Evolutionary conservation across 2,113 vertebrate genomes (phyloP), one percentile per base, ranked within the genome.

Genomic region (Sinocyclocheilus anophthalmus): DNA sequence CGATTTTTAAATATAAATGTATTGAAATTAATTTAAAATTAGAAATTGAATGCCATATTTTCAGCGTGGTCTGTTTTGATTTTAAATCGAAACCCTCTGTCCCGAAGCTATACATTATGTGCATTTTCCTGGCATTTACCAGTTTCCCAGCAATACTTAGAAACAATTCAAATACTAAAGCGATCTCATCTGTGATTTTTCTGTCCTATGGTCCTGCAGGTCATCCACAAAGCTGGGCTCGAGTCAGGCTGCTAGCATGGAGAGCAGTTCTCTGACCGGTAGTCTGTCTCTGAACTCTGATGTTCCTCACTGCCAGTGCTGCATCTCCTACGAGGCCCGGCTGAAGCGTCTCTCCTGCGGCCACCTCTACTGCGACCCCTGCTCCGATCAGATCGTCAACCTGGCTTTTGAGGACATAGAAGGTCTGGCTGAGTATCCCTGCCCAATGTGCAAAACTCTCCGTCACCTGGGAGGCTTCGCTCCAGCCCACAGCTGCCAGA

Each of bases 391-490:
- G 86, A 95, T 95, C 24, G 95, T 96, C 91, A 95, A 95, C 94
- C 88, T 94, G 90, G 95, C 95, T 84, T 95, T 95, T 33, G 92
- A 94, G 73, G 94, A 95, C 91, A 95, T 95, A 22, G 95, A 95
- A 91, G 95, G 95, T 5, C 92, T 96, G 69, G 92, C 92, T 0
- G 93, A 95, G 84, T 95, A 94, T 90, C 94, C 94, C 75, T 95
- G 95, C 82, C 95, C 95, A 87, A 89, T 94, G 89, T 95, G 95
- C 91, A 95, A 92, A 91, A 94, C 95, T 89, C 88, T 94, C 37
- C 90, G 88, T 2, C 94, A 93, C 88, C 89, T 94, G 37, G 92
- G 89, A 2, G 90, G 91, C 84, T 90, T 91, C 14, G 90, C 90
- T 16, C 88, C 91, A 24, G 57, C 57, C 14, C 81, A 87, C 8